Percentiles rank a stretch among this genome's conserved stretches.
Evolutionary conservation across 2,888 invertebrate genomes (phyloP).

Genomic region (Ligdia adustata): DNA sequence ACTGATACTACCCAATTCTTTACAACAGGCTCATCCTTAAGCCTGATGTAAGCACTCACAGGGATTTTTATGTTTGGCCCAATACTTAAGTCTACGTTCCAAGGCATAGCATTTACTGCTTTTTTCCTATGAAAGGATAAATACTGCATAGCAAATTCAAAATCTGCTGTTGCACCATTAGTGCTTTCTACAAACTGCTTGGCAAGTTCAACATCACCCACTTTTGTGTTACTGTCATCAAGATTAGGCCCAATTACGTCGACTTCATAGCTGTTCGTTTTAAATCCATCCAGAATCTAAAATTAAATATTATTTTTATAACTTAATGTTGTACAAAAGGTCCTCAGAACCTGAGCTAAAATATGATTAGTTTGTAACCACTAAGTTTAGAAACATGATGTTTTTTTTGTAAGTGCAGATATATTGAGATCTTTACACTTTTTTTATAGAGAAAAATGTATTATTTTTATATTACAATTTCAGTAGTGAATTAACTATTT

Average conservation of each 20-base stretch:
- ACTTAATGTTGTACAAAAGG: background rate
- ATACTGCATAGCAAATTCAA: conserved; percentile 85
- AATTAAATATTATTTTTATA: conserved; percentile 27
- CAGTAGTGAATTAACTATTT: too few species aligned
- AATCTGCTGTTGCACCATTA: conserved; percentile 76
- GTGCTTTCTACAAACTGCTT: conserved; percentile 68
- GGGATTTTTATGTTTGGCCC: conserved; percentile 85
- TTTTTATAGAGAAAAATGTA: too few species aligned
- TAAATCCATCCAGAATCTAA: conserved; percentile 80
- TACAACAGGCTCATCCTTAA: conserved; percentile 75
- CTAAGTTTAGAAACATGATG: too few species aligned
- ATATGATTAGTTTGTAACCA: too few species aligned
- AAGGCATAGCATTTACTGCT: conserved; percentile 77
- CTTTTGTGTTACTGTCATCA: conserved; percentile 60
- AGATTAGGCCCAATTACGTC: conserved; percentile 85
- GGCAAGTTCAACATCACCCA: conserved; percentile 56
- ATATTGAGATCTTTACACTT: background rate
- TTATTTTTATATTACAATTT: too few species aligned
- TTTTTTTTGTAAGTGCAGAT: background rate
- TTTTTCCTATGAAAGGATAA: conserved; percentile 83
- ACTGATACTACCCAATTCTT: conserved; percentile 64
- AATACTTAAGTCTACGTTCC: conserved; percentile 86
- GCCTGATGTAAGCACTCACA: conserved; percentile 81
- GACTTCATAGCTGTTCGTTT: conserved; percentile 82
- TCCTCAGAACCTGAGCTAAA: too few species aligned